Evolutionary conservation across 2,797 vertebrate species (phyloP), one percentile per base, ranked within the genome.

Genomic region (Lepilemur ruficaudatus): DNA sequence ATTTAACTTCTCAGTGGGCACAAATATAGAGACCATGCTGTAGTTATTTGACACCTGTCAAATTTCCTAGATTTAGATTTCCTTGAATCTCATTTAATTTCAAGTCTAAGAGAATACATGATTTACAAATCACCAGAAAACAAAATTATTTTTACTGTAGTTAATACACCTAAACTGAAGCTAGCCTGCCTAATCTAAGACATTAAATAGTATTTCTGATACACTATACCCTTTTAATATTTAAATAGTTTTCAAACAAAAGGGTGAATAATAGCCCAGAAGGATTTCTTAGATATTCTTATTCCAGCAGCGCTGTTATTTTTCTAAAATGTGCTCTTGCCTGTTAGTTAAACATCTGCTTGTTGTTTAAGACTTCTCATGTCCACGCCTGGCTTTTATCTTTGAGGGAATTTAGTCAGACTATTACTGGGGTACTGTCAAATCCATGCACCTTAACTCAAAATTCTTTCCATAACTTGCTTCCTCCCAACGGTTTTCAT

Each of bases 181-280:
- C 7, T 69, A 52, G 13, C 14, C 46, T 61, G 15, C 25, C 7
- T 28, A 55, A 91, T 72, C 4, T 79, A 83, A 82, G 35, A 32
- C 9, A 43, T 28, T 65, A n/a, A 65, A n/a, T n/a, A 67, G 2
- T 69, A 2, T 92, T 93, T 91, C 69, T 91, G 22, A 52, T 3
- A 65, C 15, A 69, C 41, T 32, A 25, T 0, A 1, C 6, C 2
- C 17, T 89, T 73, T 75, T 76, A 61, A 55, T 78, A 13, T 92
- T 91, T 65, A 79, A 93, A 57, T 83, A 38, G 0, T 73, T 76
- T 95, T 84, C 20, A 90, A 50, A 48, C 18, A 81, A 90, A 83
- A 73, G 7, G 5, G 30, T 38, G 15, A 76, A 52, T 28, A 67
- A 38, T 30, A 94, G 3, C 4, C 11, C 6, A 48, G 4, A 43